Base-by-base conservation (phyloP, 2,888 invertebrate species). In the Chrysodeixis includens region DNA sequence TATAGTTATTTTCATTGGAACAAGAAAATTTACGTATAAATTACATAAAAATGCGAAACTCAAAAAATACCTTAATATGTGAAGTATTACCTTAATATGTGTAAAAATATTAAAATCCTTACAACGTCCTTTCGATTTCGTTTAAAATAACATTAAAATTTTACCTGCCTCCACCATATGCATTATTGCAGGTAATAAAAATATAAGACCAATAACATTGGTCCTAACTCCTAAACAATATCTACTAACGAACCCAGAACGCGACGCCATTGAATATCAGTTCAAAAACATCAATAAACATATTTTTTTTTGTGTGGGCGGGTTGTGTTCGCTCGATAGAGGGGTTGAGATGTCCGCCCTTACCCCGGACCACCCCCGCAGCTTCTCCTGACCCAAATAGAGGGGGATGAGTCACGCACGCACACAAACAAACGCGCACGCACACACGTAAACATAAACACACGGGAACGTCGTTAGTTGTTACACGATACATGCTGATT, bases 311-410 rank as follows among this genome's bases (percentile, higher is more conserved):
- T 81, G 81, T 84, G 85, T 78, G 86, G 81, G 78, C 77, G 85
- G 82, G 76, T 62, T 77, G 77, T 76, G 67, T 32, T 60, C 79
- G 93, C 84, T 93, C 93, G 90, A 93, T 93, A 92, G 80, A 85
- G 86, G 86, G 83, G 83, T 78, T 78, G 75, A 86, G 89, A 86
- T 86, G 86, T 83, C 88, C 90, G 87, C 90, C 90, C 88, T 78
- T 71, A 52, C 75, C 79, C 72, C 77, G 75, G 65, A 66, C 69
- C 72, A 83, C 83, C 88, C 82, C 88, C 12, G 83, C 90, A 88
- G 87, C 89, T 85, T 90, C 92, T 89, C 86, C 91, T 90, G 91
- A 90, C 92, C 90, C 87, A 90, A 84, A 91, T 89, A 87, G 76
- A 82, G 85, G 90, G 89, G 90, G 88, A 83, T 87, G 87, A 83